Percentiles rank a stretch among this genome's conserved stretches.
Evolutionary conservation across 2,888 invertebrate genomes (phyloP).

Genomic region (Heteropelma amictum): DNA sequence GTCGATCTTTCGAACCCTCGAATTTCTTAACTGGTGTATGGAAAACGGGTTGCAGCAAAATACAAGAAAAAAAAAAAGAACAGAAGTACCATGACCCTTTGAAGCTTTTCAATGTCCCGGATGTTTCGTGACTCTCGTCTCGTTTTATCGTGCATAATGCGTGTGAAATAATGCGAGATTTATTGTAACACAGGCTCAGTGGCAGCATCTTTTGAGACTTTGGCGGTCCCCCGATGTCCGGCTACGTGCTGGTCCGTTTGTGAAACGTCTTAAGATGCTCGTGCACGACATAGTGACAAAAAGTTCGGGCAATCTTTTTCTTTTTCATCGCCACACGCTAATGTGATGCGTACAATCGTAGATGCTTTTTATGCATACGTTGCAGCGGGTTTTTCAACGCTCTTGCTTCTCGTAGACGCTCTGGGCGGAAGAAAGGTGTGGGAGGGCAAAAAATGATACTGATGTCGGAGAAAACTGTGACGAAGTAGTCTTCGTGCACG

Average conservation of each 20-base stretch:
- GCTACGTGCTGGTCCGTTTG: constrained; percentile 46
- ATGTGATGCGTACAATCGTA: not conserved
- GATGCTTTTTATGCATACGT: not conserved
- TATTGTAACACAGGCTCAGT: constrained; percentile 10
- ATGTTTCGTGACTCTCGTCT: constrained; percentile 21
- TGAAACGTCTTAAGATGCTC: constrained; percentile 39
- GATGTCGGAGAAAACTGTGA: too few relatives aligned
- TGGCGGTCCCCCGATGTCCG: constrained; percentile 8
- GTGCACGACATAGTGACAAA: constrained; percentile 9
- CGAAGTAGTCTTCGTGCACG: too few relatives aligned
- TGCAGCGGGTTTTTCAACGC: constrained; percentile 11
- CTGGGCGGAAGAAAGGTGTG: not conserved
- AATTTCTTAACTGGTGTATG: too few relatives aligned
- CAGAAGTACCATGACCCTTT: not conserved
- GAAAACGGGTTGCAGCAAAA: not conserved
- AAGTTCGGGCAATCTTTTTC: constrained; percentile 7
- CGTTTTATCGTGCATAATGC: constrained; percentile 9
- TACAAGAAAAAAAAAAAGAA: not conserved
- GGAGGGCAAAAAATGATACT: constrained; percentile 23
- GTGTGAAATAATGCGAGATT: constrained; percentile 4
- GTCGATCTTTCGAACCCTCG: too few relatives aligned
- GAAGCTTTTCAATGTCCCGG: constrained; percentile 49
- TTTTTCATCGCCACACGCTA: constrained; percentile 5
- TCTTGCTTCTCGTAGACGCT: constrained; percentile 31
- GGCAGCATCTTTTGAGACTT: constrained; percentile 7